Base-by-base conservation (phyloP, 2,888 invertebrate genomes). In the Cheilosia soror region DNA sequence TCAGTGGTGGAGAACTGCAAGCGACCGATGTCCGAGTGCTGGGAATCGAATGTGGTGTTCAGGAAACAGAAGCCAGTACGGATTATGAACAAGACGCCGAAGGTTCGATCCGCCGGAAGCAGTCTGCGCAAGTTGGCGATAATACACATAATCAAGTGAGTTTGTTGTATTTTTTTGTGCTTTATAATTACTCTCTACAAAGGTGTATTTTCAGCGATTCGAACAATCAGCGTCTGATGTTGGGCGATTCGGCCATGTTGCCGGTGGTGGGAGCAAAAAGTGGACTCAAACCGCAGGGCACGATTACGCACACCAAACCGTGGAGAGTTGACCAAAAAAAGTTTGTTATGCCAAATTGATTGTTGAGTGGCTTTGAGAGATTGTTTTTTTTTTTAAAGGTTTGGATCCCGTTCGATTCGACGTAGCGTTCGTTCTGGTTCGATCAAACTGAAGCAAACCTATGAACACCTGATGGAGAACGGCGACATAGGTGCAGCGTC, bases 391-490 rank as follows among this genome's bases (percentile, higher is more conserved):
- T 82, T 87, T 83, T 57, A 63, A 90, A 95, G 95, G 90, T 95
- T 95, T 90, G 95, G 95, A 60, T 95, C 95, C 73, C 96, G 98
- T 89, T 98, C 98, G n/a, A 97, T 98, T 90, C 94, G 98, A 87
- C 94, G 98, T 75, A 98, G 97, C 88, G 97, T 98, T 65, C 95
- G 98, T 88, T 97, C 97, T 89, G 98, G 98, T 7, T 97, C 97
- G 0, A 96, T 98, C 87, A 98, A 98, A 93, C 93, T 98, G 88
- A 98, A 98, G 92, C 98, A 98, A 92, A 97, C 98, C n/a, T 98
- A 98, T 91, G 98, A 98, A 89, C 98, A 98, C 91, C 93, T 99
- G 83, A 96, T 98, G 94, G 99, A 99, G 93, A 99, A 99, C 91
- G 99, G 99, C 0, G 99, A 99, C 90, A 96, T 98, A 88, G 97